Base-by-base conservation (phyloP, 2,888 invertebrate genomes). In the Monopis laevigella region DNA sequence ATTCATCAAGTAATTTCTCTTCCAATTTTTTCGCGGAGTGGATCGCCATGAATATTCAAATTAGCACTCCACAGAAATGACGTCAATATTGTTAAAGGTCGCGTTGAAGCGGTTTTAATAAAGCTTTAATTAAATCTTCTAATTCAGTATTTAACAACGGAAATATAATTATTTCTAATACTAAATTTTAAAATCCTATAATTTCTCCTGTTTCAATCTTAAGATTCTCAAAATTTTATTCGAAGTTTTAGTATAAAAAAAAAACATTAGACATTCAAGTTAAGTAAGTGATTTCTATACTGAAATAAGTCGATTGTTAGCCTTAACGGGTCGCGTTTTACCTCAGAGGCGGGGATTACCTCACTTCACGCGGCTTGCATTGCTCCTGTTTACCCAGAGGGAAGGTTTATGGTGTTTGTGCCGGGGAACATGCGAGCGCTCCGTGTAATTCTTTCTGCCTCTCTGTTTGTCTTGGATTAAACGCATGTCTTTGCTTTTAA, bases 401-500 rank as follows among this genome's bases (percentile, higher is more conserved):
- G 62, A 53, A 54, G 59, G 60, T 63, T 64, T 64, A 65, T 56
- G 58, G 57, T 68, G 65, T 67, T 65, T 69, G 65, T 70, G 70
- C 72, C 24, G 26, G 41, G 29, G 17, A 29, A 28, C 18, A 28
- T 16, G 30, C 34, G 39, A 34, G 70, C 59, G 60, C 56, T 65
- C 64, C 64, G 50, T 59, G 63, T 72, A 67, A 72, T 74, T 45
- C 45, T 35, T 40, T 40, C 29, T 29, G 29, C 40, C 40, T 40
- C 27, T 8, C 35, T 73, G 73, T 77, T 78, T 78, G 62, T 63
- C 60, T 71, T 73, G 69, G 73, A 77, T 74, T 75, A 73, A 71
- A 65, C 71, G 65, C 64, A 68, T 73, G 71, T 75, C 73, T 74
- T 70, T 68, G 72, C 73, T 72, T 71, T 71, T 66, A 71, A 60